A percentile compares a stretch with the other conserved stretches of the same genome.
These are phyloP conservation scores for Chiloscyllium plagiosum DNA, from an alignment of 2,113 vertebrate genomes.

Conservation along the genomic window DNA sequence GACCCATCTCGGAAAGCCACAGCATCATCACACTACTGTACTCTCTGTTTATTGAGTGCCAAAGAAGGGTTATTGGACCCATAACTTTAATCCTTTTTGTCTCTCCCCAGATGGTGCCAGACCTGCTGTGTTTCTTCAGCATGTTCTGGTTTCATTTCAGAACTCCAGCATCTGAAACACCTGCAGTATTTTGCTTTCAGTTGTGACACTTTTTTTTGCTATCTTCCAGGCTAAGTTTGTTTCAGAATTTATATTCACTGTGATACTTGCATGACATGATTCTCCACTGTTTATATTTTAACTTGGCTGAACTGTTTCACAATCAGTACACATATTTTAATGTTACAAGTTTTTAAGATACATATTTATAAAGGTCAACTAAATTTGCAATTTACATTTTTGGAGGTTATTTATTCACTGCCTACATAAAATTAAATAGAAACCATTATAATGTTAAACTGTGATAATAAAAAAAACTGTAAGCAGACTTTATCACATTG, in stretches of 20 bases:
- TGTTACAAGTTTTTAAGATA: not conserved
- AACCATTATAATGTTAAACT: not conserved
- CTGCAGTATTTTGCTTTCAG: not conserved
- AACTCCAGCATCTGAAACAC: no score
- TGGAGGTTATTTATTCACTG: not conserved
- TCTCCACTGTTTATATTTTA: not conserved
- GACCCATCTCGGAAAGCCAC: no score
- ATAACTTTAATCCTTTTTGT: no score
- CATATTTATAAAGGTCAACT: not conserved
- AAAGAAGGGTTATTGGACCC: no score
- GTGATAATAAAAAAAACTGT: not conserved
- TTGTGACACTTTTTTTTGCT: not conserved
- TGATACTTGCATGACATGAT: not conserved
- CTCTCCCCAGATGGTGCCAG: no score
- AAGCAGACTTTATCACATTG: not conserved
- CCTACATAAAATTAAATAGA: not conserved
- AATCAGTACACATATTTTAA: not conserved
- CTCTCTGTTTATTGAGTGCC: no score
- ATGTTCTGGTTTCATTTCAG: no score
- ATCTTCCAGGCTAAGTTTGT: not conserved
- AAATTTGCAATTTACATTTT: not conserved
- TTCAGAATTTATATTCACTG: not conserved
- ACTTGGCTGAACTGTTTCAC: no score
- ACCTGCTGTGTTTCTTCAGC: no score
- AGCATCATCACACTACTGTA: no score